Conservation (phyloP, 2,888 invertebrate genomes). For the Drosophila robusta region DNA sequence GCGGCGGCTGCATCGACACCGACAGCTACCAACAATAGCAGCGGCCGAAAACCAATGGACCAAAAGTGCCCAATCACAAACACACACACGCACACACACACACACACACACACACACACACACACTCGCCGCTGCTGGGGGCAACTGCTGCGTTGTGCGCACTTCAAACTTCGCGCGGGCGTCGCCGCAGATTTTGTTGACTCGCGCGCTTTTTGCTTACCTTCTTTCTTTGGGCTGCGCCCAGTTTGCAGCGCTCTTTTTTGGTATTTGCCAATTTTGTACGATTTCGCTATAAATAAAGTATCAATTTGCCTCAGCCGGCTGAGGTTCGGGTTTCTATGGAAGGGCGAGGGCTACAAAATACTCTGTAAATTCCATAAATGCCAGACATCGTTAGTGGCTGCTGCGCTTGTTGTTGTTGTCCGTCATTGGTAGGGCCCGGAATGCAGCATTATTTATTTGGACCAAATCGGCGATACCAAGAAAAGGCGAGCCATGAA, state of each 20-base stretch:
- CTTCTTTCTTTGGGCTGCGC: conserved; percentile 58
- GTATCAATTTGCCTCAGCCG: conserved; percentile 52
- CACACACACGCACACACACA: no score
- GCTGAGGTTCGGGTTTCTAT: conserved; percentile 57
- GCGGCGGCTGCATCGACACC: conserved; percentile 37
- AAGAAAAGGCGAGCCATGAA: conserved; percentile 38
- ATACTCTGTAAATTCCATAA: conserved; percentile 57
- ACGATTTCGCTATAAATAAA: conserved; percentile 69
- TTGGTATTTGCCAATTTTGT: conserved; percentile 64
- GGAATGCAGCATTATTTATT: conserved; percentile 52
- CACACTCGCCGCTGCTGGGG: background rate
- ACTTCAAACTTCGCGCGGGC: conserved; percentile 25
- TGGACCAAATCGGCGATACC: conserved; percentile 53
- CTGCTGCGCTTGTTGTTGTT: conserved; percentile 17
- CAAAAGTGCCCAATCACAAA: conserved; percentile 39
- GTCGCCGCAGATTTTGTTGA: conserved; percentile 43
- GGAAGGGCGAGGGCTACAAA: conserved; percentile 53
- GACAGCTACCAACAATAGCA: conserved; percentile 35
- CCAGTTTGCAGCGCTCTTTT: conserved; percentile 44
- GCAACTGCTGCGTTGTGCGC: conserved; percentile 35
- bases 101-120: conserved; percentile 16
- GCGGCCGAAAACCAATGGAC: conserved; percentile 40
- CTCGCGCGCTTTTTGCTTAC: conserved; percentile 49
- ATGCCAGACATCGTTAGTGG: conserved; percentile 41
- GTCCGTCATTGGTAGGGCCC: conserved; percentile 21